A percentile compares a stretch with the other conserved stretches of the same genome.
phyloP scores from a whole-genome alignment of 2,113 vertebrate species.

The Crocuta crocuta region DNA sequence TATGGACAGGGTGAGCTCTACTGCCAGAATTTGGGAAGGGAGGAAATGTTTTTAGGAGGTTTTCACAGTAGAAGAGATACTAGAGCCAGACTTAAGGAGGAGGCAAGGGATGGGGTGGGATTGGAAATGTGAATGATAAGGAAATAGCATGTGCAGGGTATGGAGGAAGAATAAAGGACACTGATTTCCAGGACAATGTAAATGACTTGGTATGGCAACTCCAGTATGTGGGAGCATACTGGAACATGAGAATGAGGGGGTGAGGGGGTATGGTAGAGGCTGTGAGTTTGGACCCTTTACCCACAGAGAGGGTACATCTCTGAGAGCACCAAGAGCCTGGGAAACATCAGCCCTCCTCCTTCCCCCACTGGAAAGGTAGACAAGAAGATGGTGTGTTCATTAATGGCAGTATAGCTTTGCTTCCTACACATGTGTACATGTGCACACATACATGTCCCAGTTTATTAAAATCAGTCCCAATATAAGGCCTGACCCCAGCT shows the following conservation, averaged over 20 bases:
- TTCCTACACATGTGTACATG: neutral
- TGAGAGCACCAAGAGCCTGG: neutral
- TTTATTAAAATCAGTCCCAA: neutral
- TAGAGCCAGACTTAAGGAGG: neutral
- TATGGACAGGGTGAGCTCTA: neutral
- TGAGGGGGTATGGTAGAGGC: rapidly evolving
- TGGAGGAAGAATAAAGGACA: neutral
- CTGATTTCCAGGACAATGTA: neutral
- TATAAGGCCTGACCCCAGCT: neutral
- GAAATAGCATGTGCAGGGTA: neutral
- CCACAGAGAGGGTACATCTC: neutral
- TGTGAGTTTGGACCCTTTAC: neutral
- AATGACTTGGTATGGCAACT: neutral
- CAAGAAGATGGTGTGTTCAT: neutral
- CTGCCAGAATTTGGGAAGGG: neutral
- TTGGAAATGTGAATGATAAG: neutral
- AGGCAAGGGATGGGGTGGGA: neutral
- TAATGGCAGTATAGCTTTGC: neutral
- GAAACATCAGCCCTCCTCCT: neutral
- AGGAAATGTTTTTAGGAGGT: neutral
- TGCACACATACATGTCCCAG: neutral
- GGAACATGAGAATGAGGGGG: neutral
- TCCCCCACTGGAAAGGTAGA: neutral
- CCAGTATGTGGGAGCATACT: too few species aligned
- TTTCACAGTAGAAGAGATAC: neutral